Evolutionary conservation across 2,797 vertebrate species (phyloP).

Genomic region (Lates japonicus): DNA sequence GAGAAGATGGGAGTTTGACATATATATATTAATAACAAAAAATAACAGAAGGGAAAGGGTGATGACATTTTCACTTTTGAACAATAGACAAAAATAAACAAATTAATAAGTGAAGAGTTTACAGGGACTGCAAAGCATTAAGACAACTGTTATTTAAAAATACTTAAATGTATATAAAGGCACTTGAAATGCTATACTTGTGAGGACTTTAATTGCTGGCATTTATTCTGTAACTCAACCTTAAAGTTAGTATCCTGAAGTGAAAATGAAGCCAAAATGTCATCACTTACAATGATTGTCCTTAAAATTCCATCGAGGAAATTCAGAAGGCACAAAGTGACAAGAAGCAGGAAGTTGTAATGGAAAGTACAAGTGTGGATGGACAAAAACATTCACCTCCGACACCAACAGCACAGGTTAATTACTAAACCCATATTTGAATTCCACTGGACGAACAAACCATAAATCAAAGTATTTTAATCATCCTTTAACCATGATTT

Average conservation of each 20-base stretch:
- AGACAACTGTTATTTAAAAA: too few relatives aligned
- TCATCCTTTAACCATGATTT: too few relatives aligned
- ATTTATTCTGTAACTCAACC: neutral
- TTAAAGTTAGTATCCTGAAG: slow-evolving; percentile 4
- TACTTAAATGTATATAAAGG: neutral
- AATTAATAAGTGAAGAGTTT: neutral
- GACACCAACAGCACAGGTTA: neutral
- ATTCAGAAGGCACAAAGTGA: slow-evolving; percentile 8
- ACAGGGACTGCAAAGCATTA: neutral
- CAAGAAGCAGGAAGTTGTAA: slow-evolving; percentile 15
- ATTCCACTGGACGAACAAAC: neutral
- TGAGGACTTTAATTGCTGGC: neutral
- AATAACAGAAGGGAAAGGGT: too few relatives aligned
- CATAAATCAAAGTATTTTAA: too few relatives aligned
- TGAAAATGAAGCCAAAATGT: slow-evolving; percentile 41
- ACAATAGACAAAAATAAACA: neutral
- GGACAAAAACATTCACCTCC: neutral
- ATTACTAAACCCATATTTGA: neutral
- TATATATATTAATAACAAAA: too few relatives aligned
- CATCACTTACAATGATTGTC: slow-evolving; percentile 41
- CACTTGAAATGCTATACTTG: neutral
- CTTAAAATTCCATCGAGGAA: slow-evolving; percentile 48
- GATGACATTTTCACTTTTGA: neutral
- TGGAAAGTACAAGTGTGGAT: neutral
- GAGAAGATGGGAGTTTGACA: too few relatives aligned